These are phyloP conservation scores for Hemibagrus guttatus DNA, from an alignment of 2,797 vertebrate species.

Conservation along the genomic window DNA sequence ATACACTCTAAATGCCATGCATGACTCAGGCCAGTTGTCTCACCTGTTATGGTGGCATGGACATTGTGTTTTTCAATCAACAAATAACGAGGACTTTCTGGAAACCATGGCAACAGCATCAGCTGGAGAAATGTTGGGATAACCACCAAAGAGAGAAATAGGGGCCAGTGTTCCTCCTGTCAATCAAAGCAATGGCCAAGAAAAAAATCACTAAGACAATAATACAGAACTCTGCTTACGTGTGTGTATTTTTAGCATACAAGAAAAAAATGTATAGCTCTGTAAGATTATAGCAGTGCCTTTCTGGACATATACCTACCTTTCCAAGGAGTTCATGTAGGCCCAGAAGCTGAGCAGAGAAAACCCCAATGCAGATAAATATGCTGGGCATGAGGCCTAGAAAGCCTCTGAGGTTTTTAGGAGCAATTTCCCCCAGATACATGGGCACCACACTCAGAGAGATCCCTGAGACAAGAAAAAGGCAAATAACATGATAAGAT, in stretches of 20 bases:
- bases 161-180: constrained; percentile 88
- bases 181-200: constrained; percentile 43
- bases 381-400: constrained; percentile 86
- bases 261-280: background rate
- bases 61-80: constrained; percentile 86
- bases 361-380: constrained; percentile 88
- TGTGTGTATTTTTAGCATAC: background rate
- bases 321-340: constrained; percentile 86
- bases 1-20: background rate
- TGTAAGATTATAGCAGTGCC: background rate
- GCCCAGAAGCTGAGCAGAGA: constrained; percentile 85
- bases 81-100: constrained; percentile 89
- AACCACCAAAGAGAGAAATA: constrained; percentile 82
- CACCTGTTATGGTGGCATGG: constrained; percentile 82
- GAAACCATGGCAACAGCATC: constrained; percentile 87
- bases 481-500: background rate
- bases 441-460: constrained; percentile 88
- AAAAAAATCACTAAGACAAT: constrained; percentile 2
- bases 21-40: constrained; percentile 47
- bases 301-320: constrained; percentile 64
- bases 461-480: constrained; percentile 72
- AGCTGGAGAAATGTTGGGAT: constrained; percentile 85
- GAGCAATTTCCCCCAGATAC: constrained; percentile 90
- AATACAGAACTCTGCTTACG: background rate
- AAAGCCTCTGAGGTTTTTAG: constrained; percentile 86